Conservation (phyloP, 2,888 invertebrate species). For the Lottia gigantea region DNA sequence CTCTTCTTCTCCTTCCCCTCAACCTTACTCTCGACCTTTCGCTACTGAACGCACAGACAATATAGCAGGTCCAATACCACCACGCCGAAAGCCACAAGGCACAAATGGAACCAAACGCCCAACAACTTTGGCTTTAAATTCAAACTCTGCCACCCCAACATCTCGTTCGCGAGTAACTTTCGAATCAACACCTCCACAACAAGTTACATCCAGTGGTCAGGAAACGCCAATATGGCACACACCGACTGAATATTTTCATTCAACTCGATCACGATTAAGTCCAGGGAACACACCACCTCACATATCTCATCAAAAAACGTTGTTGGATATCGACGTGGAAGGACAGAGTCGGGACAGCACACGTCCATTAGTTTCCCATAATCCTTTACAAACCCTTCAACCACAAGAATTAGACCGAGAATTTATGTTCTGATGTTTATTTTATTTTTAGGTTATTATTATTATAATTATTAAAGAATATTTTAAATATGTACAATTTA, state of each 20-base stretch:
- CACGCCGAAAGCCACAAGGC: constrained; percentile 57
- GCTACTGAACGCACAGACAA: constrained; percentile 3
- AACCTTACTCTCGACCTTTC: constrained; percentile 22
- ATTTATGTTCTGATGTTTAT: constrained; percentile 36
- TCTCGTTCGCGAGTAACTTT: constrained; percentile 33
- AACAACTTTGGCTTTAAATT: constrained; percentile 73
- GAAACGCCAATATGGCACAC: constrained; percentile 68
- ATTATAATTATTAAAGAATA: constrained; percentile 6
- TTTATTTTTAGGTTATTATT: constrained; percentile 19
- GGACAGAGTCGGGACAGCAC: constrained; percentile 65
- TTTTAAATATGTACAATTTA: background rate
- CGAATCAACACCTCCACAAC: constrained; percentile 23
- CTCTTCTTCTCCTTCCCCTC: constrained; percentile 73
- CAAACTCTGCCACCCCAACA: constrained; percentile 71
- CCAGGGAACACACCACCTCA: constrained; percentile 71
- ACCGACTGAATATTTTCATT: constrained; percentile 91
- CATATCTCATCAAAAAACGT: constrained; percentile 60
- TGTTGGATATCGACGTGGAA: constrained; percentile 67
- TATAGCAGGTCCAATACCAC: constrained; percentile 39
- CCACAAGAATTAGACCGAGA: constrained; percentile 39
- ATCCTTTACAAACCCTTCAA: constrained; percentile 28
- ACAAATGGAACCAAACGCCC: constrained; percentile 72
- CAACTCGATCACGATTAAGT: constrained; percentile 75
- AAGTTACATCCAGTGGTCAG: constrained; percentile 38
- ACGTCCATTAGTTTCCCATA: constrained; percentile 49